Evolutionary conservation across 2,113 vertebrate genomes (phyloP).

Genomic region (Equus quagga): DNA sequence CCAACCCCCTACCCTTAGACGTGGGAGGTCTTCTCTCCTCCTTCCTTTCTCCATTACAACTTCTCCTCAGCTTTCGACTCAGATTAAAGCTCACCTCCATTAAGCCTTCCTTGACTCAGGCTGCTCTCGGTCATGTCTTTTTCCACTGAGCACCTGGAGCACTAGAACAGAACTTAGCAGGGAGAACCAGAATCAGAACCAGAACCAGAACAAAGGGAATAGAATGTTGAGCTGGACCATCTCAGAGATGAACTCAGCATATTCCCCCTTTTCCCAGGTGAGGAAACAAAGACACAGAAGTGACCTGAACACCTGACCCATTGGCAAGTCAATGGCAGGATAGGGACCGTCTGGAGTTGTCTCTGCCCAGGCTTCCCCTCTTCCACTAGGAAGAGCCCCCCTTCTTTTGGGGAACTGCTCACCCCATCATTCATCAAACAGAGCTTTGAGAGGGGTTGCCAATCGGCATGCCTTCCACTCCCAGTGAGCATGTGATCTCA

Average conservation of each 20-base stretch:
- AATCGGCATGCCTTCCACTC: neutral
- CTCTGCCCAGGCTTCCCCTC: neutral
- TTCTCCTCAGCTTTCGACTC: neutral
- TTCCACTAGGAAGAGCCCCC: neutral
- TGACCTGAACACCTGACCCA: too few species aligned
- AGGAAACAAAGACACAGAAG: neutral
- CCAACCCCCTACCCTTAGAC: neutral
- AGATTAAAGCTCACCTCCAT: conserved; percentile 51
- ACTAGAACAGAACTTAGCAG: conserved; percentile 40
- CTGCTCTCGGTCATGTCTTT: conserved; percentile 44
- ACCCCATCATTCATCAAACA: neutral
- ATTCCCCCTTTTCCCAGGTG: neutral
- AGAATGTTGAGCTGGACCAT: neutral
- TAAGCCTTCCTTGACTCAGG: conserved; percentile 34
- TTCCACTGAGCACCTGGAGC: neutral
- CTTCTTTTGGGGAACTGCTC: neutral
- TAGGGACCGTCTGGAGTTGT: neutral
- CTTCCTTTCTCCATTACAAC: neutral
- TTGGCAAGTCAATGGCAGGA: neutral
- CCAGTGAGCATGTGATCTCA: neutral
- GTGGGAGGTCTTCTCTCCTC: neutral
- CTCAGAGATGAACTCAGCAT: conserved; percentile 14
- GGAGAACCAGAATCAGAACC: conserved; percentile 16
- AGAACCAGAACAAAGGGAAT: conserved; percentile 51
- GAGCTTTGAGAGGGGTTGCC: neutral